Conservation (phyloP, 2,797 vertebrate species). For the Novumbra hubbsi region DNA sequence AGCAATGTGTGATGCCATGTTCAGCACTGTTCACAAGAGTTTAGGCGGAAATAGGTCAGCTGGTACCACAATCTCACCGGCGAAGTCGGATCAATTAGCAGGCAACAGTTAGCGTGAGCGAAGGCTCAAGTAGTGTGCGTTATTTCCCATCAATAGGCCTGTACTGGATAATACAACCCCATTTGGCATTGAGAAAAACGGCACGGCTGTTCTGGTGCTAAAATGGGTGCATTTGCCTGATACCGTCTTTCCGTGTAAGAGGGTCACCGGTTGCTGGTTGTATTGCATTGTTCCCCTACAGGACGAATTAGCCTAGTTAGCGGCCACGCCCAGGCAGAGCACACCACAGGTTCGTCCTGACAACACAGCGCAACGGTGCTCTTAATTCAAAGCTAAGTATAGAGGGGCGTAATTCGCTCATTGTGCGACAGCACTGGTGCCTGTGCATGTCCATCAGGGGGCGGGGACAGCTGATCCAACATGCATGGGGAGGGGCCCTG, state of each 20-base stretch:
- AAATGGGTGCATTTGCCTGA: neutral
- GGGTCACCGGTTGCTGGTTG: neutral
- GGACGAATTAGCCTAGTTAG: neutral
- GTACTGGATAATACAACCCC: neutral
- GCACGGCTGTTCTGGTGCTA: neutral
- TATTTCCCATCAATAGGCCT: neutral
- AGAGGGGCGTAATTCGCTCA: constrained; percentile 43
- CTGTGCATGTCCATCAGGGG: constrained; percentile 47
- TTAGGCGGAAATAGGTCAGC: neutral
- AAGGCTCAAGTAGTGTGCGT: neutral
- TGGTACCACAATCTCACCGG: neutral
- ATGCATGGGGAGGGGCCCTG: neutral
- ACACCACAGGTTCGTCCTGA: constrained; percentile 18
- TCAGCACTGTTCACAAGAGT: neutral
- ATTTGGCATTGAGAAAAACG: neutral
- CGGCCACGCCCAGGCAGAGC: neutral
- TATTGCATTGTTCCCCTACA: neutral
- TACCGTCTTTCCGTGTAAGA: neutral
- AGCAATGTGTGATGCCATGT: neutral
- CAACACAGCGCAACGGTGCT: constrained; percentile 14
- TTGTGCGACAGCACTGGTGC: constrained; percentile 43
- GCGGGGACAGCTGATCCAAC: constrained; percentile 51
- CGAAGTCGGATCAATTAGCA: neutral
- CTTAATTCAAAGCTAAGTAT: constrained; percentile 51
- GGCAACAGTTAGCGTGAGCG: neutral